Conservation (phyloP, 1,140 invertebrate genomes). For the Ctenoplectra terminalis region DNA sequence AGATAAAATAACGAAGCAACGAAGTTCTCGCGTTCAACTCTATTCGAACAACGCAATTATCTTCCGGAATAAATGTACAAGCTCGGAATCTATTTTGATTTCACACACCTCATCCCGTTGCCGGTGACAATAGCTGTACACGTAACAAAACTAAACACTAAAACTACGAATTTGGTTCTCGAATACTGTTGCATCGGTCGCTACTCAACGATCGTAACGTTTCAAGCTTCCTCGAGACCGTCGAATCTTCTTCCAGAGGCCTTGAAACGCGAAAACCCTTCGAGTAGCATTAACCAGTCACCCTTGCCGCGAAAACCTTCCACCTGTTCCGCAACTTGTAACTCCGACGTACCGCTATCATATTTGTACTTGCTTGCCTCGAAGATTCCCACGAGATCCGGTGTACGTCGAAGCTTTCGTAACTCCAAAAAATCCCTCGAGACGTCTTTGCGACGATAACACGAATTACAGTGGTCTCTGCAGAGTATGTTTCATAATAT, state of each 20-base stretch:
- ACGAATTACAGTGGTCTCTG: background rate
- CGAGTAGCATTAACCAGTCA: background rate
- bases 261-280: background rate
- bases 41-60: too few relatives aligned
- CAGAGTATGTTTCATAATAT: too few relatives aligned
- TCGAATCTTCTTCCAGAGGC: background rate
- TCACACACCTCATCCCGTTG: background rate
- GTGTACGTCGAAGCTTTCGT: background rate
- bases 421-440: slow-evolving; percentile 8
- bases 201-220: background rate
- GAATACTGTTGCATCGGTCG: background rate
- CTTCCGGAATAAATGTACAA: background rate
- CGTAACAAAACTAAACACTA: background rate
- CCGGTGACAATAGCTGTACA: too few relatives aligned
- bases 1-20: too few relatives aligned
- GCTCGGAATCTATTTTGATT: background rate
- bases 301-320: background rate
- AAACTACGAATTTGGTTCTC: background rate
- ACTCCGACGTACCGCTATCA: background rate
- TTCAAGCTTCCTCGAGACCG: background rate
- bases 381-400: background rate
- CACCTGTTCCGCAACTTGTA: background rate
- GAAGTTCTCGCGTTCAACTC: background rate
- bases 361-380: slow-evolving; percentile 6
- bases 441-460: background rate